Evolutionary conservation across 2,797 vertebrate genomes (phyloP), one percentile per base, ranked within the genome.

Genomic region (Acanthis flammea): DNA sequence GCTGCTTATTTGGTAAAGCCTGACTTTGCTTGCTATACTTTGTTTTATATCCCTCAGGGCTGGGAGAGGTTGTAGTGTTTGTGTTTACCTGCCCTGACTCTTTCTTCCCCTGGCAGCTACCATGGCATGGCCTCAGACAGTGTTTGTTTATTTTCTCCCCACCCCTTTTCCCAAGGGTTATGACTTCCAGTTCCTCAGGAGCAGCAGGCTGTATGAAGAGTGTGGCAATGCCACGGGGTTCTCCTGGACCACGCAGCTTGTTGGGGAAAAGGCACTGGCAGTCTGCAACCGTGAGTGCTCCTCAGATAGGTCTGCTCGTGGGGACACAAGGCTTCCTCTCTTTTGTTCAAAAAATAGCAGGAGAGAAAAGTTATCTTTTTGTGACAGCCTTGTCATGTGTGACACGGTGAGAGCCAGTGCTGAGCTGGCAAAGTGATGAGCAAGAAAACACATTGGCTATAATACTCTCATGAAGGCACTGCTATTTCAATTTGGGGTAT

Each of bases 131-230:
- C 7, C 42, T 82, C 33, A 77, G 41, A 31, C 3, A 15, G 3
- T 0, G 2, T 67, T 58, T 90, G 12, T 50, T 81, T 61, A 10
- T 10, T 75, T 72, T 45, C 54, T 72, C 15, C 37, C 21, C 16
- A 2, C 37, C 25, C 9, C 27, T 83, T 39, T 54, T 74, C 18
- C 42, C 73, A 80, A 96, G 97, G 96, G 95, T n/a, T 98, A 97
- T 50, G 98, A 99, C 71, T 99, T 99, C 37, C 33, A 7, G 2
- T 98, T 98, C 60, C 14, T 98, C 2, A 97, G 98, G 83, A 95
- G 33, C 6, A 98, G 94, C 17, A 97, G 97, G 28, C 8, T 97
- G 33, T 98, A 96, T 47, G 98, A 98, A 11, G 86, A 88, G 54
- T 99, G 98, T 88, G 96, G 97, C 12, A 7, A 50, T 1, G n/a